Evolutionary conservation across 2,113 vertebrate genomes (phyloP).

Genomic region (Thunnus maccoyii): DNA sequence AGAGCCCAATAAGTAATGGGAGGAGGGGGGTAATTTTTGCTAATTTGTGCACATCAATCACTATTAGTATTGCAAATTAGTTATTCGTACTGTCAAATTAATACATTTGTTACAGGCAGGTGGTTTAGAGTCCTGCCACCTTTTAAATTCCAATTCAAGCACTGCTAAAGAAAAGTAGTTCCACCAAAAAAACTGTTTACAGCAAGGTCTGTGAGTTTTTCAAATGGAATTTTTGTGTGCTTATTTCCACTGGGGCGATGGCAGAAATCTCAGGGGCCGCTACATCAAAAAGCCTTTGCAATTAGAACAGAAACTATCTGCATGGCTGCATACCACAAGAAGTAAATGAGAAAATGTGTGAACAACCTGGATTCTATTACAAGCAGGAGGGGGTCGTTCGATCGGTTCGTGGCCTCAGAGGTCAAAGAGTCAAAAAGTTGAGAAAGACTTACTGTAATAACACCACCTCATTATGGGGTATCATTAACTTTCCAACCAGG

Average conservation of each 20-base stretch:
- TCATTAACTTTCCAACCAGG: slow-evolving; percentile 30
- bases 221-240: no score
- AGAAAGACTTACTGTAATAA: slow-evolving; percentile 59
- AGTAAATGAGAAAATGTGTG: no score
- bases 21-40: background rate
- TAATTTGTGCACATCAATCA: background rate
- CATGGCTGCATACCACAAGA: background rate
- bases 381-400: background rate
- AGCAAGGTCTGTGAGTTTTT: no score
- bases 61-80: background rate
- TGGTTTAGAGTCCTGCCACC: no score
- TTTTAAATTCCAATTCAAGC: no score
- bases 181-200: background rate
- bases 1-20: background rate
- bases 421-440: slow-evolving; percentile 46
- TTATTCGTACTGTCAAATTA: background rate
- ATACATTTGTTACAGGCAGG: no score
- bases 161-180: background rate
- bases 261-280: no score
- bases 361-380: slow-evolving; percentile 37
- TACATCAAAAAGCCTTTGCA: background rate
- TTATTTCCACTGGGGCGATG: no score
- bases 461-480: slow-evolving; percentile 33
- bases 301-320: background rate
- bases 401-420: slow-evolving; percentile 16